Conservation (phyloP, 2,888 invertebrate genomes). For the Polyommatus iphigenia region DNA sequence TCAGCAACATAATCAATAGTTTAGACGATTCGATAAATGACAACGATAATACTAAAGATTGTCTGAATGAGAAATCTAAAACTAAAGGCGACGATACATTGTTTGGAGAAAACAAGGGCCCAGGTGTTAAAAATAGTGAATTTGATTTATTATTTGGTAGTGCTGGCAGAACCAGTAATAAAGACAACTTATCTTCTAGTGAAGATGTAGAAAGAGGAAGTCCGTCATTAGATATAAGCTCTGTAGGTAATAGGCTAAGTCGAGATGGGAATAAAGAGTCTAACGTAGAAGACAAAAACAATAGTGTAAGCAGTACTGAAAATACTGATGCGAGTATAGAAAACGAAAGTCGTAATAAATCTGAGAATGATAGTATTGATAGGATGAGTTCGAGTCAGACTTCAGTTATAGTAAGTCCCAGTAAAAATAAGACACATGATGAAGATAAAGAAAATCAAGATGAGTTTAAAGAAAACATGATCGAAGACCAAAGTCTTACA, state of each 20-base stretch:
- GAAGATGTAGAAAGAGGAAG: conserved; percentile 28
- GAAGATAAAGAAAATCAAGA: background rate
- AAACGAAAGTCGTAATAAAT: conserved; percentile 23
- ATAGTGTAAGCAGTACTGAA: conserved; percentile 18
- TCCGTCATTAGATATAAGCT: conserved; percentile 5
- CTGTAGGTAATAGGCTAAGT: conserved; percentile 9
- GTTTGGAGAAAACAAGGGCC: conserved; percentile 37
- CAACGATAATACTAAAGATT: conserved; percentile 8
- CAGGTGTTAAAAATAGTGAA: conserved; percentile 40
- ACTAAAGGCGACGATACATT: conserved; percentile 38
- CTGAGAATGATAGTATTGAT: conserved; percentile 2
- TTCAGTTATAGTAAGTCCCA: background rate
- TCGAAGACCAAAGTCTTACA: background rate
- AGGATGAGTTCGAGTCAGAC: background rate
- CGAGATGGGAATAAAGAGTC: background rate
- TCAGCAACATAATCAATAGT: conserved; percentile 52
- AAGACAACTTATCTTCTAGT: background rate
- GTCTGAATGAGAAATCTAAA: conserved; percentile 32
- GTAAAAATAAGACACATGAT: background rate
- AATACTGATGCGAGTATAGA: conserved; percentile 27
- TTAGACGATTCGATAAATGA: conserved; percentile 42
- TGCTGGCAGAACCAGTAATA: conserved; percentile 23
- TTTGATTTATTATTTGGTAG: conserved; percentile 40
- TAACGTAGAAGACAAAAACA: background rate
- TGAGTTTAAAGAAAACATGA: background rate